Evolutionary conservation across 2,888 invertebrate genomes (phyloP), one percentile per base, ranked within the genome.

Genomic region (Pristionchus japonicus): DNA sequence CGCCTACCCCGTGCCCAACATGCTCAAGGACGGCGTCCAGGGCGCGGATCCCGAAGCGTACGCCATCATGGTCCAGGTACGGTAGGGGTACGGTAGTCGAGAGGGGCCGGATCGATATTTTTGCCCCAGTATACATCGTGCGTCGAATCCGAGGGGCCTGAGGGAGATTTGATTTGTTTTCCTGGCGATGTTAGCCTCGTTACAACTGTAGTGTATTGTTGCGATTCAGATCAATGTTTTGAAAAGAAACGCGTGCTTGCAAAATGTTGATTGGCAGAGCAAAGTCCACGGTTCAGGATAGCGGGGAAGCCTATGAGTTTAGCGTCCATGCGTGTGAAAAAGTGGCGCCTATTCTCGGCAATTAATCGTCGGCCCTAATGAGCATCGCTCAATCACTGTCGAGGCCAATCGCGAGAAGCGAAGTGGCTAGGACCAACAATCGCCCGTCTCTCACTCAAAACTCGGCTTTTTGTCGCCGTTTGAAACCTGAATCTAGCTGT

Each of bases 21-120:
- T 94, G 88, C 86, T 93, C 52, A 89, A 87, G 52, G 94, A 94
- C 88, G 89, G 91, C 61, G 90, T 96, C 52, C 91, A 96, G 96
- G 96, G 97, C 64, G 96, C 96, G 27, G 99, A 99, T 95, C 97
- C 97, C 0, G 98, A 98, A 95, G 96, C 98, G 31, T 97, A 96
- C 94, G 96, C 96, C 0, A 95, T 99, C 64, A 97, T 99, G 89
- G 96, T 96, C 91, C 96, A 97, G 91, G 92, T 86, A 70, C 67
- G 86, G 64, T 64, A 84, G 47, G n/a, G n/a, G n/a, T 70, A 37
- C 70, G 70, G n/a, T n/a, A n/a, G n/a, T n/a, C n/a, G n/a, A n/a
- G n/a, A n/a, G n/a, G n/a, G n/a, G n/a, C n/a, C n/a, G n/a, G n/a
- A n/a, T n/a, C n/a, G n/a, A n/a, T n/a, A n/a, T n/a, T n/a, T n/a